Conservation (phyloP, 2,888 invertebrate genomes). For the Drosophila colorata region DNA sequence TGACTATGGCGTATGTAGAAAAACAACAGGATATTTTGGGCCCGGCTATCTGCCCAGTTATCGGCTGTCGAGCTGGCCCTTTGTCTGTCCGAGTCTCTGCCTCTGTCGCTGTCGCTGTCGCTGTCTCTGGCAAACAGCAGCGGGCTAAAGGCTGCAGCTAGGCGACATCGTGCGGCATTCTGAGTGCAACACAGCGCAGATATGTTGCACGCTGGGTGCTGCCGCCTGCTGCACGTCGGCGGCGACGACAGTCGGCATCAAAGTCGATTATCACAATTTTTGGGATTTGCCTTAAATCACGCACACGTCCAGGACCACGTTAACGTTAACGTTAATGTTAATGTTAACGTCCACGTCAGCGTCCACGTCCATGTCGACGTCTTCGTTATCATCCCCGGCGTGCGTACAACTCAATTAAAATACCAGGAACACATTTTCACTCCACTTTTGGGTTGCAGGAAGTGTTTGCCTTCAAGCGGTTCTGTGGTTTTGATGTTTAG, state of each 20-base stretch:
- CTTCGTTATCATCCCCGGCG: constrained; percentile 29
- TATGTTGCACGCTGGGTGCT: constrained; percentile 12
- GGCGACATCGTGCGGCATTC: constrained; percentile 35
- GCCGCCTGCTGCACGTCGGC: constrained; percentile 40
- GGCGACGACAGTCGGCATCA: constrained; percentile 66
- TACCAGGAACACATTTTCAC: constrained; percentile 56
- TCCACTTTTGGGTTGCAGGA: constrained; percentile 34
- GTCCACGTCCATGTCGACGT: constrained; percentile 1
- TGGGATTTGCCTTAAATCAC: constrained; percentile 78
- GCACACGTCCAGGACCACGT: constrained; percentile 54
- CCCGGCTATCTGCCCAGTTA: constrained; percentile 27
- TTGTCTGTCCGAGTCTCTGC: constrained; percentile 11
- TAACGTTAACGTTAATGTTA: not conserved
- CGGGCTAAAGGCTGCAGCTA: constrained; percentile 15
- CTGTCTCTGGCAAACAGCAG: constrained; percentile 12
- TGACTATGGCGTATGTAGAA: constrained; percentile 30
- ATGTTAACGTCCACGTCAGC: no score
- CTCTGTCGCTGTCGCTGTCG: not conserved
- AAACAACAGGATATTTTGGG: constrained; percentile 70
- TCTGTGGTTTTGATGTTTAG: constrained; percentile 72
- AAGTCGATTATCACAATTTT: constrained; percentile 77
- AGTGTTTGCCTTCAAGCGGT: constrained; percentile 56
- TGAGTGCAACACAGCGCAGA: constrained; percentile 43
- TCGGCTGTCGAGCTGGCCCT: constrained; percentile 24
- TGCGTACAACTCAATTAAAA: constrained; percentile 76